Evolutionary conservation across 2,888 invertebrate species (phyloP).

Genomic region (Plebejus argus): DNA sequence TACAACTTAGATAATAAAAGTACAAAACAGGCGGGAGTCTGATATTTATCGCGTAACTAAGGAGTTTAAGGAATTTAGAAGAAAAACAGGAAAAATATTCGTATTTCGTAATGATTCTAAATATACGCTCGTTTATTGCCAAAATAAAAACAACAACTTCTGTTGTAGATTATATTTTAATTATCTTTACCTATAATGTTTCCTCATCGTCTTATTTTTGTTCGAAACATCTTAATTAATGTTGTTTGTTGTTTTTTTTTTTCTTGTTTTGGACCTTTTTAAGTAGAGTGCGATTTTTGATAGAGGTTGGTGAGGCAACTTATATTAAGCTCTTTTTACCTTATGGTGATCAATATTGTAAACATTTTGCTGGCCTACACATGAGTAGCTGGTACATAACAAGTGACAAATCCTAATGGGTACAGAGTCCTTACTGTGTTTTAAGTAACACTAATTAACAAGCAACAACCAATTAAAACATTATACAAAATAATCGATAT

Average conservation of each 20-base stretch:
- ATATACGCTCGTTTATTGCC: not conserved
- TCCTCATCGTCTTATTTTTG: not conserved
- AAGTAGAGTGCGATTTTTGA: not conserved
- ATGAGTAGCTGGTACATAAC: not conserved
- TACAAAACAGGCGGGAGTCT: not conserved
- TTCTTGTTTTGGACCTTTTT: not conserved
- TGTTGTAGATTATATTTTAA: not conserved
- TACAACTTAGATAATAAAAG: not conserved
- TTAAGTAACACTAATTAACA: not conserved
- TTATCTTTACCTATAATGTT: not conserved
- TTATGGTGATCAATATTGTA: not conserved
- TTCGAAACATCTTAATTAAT: not conserved
- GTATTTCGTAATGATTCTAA: not conserved
- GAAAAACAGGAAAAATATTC: not conserved
- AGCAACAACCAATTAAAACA: not conserved
- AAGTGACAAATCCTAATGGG: not conserved
- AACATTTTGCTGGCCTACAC: not conserved
- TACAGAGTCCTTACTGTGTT: not conserved
- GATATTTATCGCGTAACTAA: not conserved
- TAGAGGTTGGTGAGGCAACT: not conserved
- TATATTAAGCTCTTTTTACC: not conserved
- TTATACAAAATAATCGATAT: conserved; percentile 10
- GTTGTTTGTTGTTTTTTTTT: not conserved
- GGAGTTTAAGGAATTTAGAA: not conserved
- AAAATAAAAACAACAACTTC: not conserved